Conservation (phyloP, 2,797 vertebrate species). For the Parambassis ranga region DNA sequence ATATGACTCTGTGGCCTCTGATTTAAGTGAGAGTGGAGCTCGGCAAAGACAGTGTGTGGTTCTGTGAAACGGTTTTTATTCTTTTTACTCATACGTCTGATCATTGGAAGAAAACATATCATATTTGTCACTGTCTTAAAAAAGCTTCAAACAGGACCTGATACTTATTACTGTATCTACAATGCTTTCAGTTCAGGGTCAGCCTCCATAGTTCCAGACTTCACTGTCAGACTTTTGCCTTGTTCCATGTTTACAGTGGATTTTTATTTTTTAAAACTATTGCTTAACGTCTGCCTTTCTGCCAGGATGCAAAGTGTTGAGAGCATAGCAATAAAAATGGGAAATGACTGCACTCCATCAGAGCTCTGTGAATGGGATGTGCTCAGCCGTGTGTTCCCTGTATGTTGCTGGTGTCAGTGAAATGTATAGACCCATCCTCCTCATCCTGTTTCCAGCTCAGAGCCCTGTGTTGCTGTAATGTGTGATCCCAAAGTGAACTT, state of each 20-base stretch:
- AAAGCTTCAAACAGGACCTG: not conserved
- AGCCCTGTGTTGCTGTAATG: slow-evolving; percentile 16
- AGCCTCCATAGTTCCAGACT: slow-evolving; percentile 13
- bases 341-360: not conserved
- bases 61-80: slow-evolving; percentile 23
- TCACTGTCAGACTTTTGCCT: slow-evolving; percentile 38
- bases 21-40: slow-evolving; percentile 24
- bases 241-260: slow-evolving; percentile 45
- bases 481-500: slow-evolving; percentile 34
- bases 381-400: not conserved
- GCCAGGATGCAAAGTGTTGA: slow-evolving; percentile 27
- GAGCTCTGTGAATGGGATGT: not conserved
- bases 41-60: not conserved
- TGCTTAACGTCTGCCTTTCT: slow-evolving; percentile 24
- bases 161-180: too few relatives aligned
- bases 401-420: slow-evolving; percentile 4
- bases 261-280: not conserved
- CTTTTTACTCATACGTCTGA: slow-evolving; percentile 10
- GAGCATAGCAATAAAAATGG: slow-evolving; percentile 45
- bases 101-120: slow-evolving; percentile 30
- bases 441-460: slow-evolving; percentile 16
- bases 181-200: slow-evolving; percentile 38
- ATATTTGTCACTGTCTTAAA: slow-evolving; percentile 30
- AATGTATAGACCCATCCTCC: slow-evolving; percentile 1
- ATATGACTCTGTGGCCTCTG: slow-evolving; percentile 51